Evolutionary conservation across 1,140 invertebrate species (phyloP).

Genomic region (Diprion similis): DNA sequence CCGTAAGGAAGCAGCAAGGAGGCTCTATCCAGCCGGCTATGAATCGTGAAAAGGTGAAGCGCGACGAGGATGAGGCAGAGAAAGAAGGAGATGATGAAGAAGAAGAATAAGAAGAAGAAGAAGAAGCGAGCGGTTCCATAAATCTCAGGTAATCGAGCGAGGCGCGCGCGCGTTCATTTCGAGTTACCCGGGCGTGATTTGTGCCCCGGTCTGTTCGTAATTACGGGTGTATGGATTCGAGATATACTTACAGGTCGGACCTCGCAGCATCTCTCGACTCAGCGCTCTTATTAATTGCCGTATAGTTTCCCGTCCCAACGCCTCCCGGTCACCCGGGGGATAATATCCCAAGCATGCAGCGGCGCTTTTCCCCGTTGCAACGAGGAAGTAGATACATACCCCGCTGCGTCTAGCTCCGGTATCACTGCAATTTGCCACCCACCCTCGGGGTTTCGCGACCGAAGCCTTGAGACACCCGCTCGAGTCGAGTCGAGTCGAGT

Average conservation of each 20-base stretch:
- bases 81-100: too few species aligned
- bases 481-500: too few species aligned
- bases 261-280: not conserved
- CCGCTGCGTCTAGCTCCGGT: not conserved
- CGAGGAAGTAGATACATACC: not conserved
- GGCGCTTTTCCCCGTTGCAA: not conserved
- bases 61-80: too few species aligned
- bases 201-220: slow-evolving; percentile 1
- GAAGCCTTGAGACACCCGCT: too few species aligned
- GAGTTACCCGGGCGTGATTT: slow-evolving; percentile 6
- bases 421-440: not conserved
- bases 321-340: not conserved
- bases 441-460: not conserved
- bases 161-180: not conserved
- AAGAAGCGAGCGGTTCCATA: slow-evolving; percentile 2
- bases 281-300: not conserved
- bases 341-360: not conserved
- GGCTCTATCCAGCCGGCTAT: too few species aligned
- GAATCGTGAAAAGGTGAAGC: too few species aligned
- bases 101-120: too few species aligned
- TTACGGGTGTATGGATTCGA: not conserved
- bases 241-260: slow-evolving; percentile 5
- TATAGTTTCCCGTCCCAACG: slow-evolving; percentile 4
- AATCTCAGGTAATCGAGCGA: slow-evolving; percentile 4
- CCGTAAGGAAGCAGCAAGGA: too few species aligned